Base-by-base conservation (phyloP, 2,113 vertebrate species). In the Corydoras maculifer region DNA sequence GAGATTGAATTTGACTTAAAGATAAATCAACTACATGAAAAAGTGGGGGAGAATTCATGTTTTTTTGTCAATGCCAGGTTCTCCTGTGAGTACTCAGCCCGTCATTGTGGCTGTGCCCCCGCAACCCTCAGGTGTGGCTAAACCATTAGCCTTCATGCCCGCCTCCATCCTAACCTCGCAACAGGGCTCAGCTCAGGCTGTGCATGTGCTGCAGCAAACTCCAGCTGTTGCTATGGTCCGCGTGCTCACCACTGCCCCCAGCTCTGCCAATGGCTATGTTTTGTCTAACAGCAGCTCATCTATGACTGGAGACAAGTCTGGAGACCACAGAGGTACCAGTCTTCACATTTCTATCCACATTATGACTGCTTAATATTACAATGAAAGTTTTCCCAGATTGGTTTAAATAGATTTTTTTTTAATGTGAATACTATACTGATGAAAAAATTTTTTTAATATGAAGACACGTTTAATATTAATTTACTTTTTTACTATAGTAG, bases 31-130 rank as follows among this genome's bases (percentile, higher is more conserved):
- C 25, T 57, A 29, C 18, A 25, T 10, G 60, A n/a, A 3, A 35
- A 12, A 4, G 2, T 30, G 31, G 12, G 12, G n/a, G 12, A 3
- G 4, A 8, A 2, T 65, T 7, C 18, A 25, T 25, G 18, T 25
- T 65, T 14, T 6, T 14, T 48, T 54, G n/a, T 54, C 18, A 25
- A 25, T 25, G 18, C 9, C 75, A 98, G 97, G 97, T 8, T 99
- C 96, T 54, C 97, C 96, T 0, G 93, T 98, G 78, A 94, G 94
- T 18, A 86, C 90, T 70, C 95, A 97, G 83, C 94, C 92, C 0
- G 93, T 98, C 76, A 97, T 98, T 82, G 93, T 98, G 93, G 92
- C 96, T 0, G 88, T 95, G 58, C 94, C 95, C n/a, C 82, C 90
- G 49, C 93, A 94, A 62, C 89, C 91, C 0, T 83, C 91, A 18